A percentile compares a stretch with the other conserved stretches of the same genome.
Evolutionary conservation across 2,113 vertebrate species (phyloP).

Genomic region (Dromiciops gliroides): DNA sequence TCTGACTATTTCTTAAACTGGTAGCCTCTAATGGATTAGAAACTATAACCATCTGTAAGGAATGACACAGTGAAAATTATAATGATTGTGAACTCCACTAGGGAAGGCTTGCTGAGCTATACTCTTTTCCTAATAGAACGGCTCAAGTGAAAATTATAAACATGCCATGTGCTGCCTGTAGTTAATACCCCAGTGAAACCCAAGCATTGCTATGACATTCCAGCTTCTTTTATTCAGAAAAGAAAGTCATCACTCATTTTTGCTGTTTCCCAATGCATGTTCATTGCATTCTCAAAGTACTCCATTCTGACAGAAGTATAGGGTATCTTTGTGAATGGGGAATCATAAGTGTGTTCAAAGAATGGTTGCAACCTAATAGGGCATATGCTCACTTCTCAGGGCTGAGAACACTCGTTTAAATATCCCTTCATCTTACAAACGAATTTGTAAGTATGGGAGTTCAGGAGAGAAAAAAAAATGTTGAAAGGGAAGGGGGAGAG

Average conservation of each 20-base stretch:
- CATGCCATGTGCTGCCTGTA: neutral
- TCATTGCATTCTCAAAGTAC: neutral
- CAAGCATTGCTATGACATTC: neutral
- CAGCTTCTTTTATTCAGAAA: neutral
- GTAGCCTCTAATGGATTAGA: neutral
- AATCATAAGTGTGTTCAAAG: neutral
- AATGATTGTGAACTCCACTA: neutral
- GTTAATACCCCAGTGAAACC: neutral
- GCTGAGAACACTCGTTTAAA: neutral
- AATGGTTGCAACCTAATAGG: neutral
- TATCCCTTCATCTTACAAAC: neutral
- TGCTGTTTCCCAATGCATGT: neutral
- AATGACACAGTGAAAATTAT: neutral
- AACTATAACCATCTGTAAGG: neutral
- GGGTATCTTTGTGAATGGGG: neutral
- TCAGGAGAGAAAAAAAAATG: neutral
- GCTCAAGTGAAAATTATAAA: neutral
- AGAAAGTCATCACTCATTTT: neutral
- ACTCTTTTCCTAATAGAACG: constrained; percentile 22
- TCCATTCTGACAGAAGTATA: neutral
- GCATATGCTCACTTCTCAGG: neutral
- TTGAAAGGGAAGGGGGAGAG: neutral
- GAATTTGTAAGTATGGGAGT: neutral
- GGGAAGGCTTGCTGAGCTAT: constrained; percentile 12
- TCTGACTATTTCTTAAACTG: neutral